Base-by-base conservation (phyloP, 2,888 invertebrate genomes). In the Amblyjoppa proteus region DNA sequence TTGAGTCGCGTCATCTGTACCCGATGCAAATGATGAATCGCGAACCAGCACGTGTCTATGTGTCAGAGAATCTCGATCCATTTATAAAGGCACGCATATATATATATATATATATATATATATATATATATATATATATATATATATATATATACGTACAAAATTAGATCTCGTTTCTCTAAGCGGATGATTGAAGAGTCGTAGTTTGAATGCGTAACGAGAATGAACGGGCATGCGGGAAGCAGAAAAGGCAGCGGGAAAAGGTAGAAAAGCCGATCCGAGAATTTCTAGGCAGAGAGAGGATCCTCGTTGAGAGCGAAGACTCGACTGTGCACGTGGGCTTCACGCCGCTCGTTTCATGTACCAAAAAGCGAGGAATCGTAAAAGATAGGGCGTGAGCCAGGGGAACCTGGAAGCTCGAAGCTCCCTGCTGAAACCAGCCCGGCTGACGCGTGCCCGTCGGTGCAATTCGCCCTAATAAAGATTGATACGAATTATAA, bases 401-500 rank as follows among this genome's bases (percentile, higher is more conserved):
- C 11, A 66, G 66, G 16, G 41, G 51, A 64, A 61, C n/a, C 25
- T 49, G 16, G 45, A 73, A 56, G 68, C 56, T 77, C 51, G 69
- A 61, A 79, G 82, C 64, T 34, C 31, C 16, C 16, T 6, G 58
- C 53, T 20, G 11, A 13, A 49, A 13, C 16, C 3, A 16, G 13
- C 16, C 45, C 58, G 49, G 69, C 81, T 76, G 68, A 38, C 49
- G 75, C 61, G 53, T 66, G 64, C 74, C 74, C 78, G 78, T 84
- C 87, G 69, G 81, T 74, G 77, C 73, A 87, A 69, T 84, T 83
- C 84, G 69, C 73, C 84, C 83, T 90, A 88, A 90, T 89, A 86
- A 86, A 87, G 90, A 90, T 90, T 90, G 90, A 90, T 90, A 87
- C 77, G 88, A 89, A 88, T 90, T 89, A 88, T 83, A 71, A 88